Base-by-base conservation (phyloP, 2,888 invertebrate species). In the Cosmorhoe ocellata region DNA sequence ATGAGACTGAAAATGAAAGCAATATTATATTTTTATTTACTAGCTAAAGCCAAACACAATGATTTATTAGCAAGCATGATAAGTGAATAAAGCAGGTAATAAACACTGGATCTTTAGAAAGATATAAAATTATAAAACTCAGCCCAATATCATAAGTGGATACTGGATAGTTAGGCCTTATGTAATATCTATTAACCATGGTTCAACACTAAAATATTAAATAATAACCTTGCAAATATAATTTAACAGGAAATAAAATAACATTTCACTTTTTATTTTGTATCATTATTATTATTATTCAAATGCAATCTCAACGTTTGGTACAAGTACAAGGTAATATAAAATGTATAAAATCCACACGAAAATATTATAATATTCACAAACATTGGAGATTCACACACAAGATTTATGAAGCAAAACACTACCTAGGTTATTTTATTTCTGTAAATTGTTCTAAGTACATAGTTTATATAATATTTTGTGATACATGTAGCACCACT, bases 291-390 rank as follows among this genome's bases (percentile, higher is more conserved):
- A 77, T 82, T 77, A 58, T 56, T 51, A 59, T 79, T 84, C 81
- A 86, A 88, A 90, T 86, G 86, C 86, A 89, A 86, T 85, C 86
- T 88, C 85, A 86, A 86, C 79, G 78, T 84, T 88, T 81, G 79
- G 80, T 87, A 89, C 85, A 86, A 74, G 80, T 87, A 89, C 85
- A 86, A 74, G 69, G 73, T 81, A 83, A 83, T 89, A 89, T 76
- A 89, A 89, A 89, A 86, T 83, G 84, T 89, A 88, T 84, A 88
- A 89, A 89, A 88, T 77, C 72, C 82, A 82, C 83, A 81, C 77
- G 74, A 74, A 67, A 71, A 59, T 60, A 69, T 64, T 60, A 66
- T 61, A 66, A 68, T 70, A 74, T 59, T 71, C 69, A 70, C 72
- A 76, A 76, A 78, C 68, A 75, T 69, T 71, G 61, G 80, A 74